phyloP scores from a whole-genome alignment of 2,888 invertebrate species.

The Busseola fusca region DNA sequence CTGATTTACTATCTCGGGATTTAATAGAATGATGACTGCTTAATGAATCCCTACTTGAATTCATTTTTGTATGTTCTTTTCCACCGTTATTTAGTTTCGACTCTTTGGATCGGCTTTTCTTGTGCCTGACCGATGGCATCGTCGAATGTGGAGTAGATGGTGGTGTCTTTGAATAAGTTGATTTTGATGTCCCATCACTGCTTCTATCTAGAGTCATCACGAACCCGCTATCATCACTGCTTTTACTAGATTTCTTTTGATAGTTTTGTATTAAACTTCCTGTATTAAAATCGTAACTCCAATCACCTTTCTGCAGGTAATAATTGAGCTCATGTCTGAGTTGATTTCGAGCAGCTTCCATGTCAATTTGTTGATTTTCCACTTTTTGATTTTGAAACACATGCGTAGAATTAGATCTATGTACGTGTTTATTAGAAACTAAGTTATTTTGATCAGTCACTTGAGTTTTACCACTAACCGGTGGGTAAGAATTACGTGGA shows the following conservation, averaged over 20 bases:
- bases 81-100: constrained; percentile 80
- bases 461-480: constrained; percentile 89
- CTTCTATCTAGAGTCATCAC: constrained; percentile 87
- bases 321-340: constrained; percentile 85
- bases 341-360: constrained; percentile 85
- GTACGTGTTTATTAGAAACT: constrained; percentile 88
- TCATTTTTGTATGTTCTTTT: constrained; percentile 82
- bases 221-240: constrained; percentile 87
- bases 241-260: constrained; percentile 87
- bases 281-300: constrained; percentile 87
- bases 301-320: constrained; percentile 86
- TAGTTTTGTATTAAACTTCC: constrained; percentile 87
- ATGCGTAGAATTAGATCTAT: constrained; percentile 90
- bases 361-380: constrained; percentile 81
- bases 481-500: constrained; percentile 90
- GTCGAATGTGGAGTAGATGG: constrained; percentile 86
- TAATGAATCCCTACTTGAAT: constrained; percentile 86
- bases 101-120: constrained; percentile 86
- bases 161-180: constrained; percentile 86
- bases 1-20: constrained; percentile 86
- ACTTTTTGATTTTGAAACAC: constrained; percentile 84
- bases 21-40: constrained; percentile 87
- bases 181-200: constrained; percentile 86
- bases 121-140: constrained; percentile 84
- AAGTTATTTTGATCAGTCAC: constrained; percentile 86